phyloP scores from a whole-genome alignment of 2,888 invertebrate species.

The Lasioglossum calceatum region DNA sequence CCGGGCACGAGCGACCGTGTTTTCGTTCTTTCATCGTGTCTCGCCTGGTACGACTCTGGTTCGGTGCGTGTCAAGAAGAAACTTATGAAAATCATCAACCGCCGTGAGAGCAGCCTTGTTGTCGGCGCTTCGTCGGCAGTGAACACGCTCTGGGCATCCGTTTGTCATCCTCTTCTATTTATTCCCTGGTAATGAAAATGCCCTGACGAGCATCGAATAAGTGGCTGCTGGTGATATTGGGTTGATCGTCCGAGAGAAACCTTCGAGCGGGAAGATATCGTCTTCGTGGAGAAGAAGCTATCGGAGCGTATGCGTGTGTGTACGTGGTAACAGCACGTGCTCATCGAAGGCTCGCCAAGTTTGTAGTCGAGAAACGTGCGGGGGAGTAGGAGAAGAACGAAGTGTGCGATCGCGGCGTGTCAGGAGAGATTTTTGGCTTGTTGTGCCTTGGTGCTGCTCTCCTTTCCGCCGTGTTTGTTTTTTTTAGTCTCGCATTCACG shows the following conservation, averaged over 20 bases:
- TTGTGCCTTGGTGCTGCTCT: slow-evolving; percentile 57
- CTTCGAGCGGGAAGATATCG: slow-evolving; percentile 44
- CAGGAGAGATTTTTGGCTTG: slow-evolving; percentile 54
- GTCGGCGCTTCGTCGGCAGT: slow-evolving; percentile 69
- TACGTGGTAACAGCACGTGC: slow-evolving; percentile 59
- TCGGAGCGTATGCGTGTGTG: slow-evolving; percentile 24
- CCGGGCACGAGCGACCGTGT: slow-evolving; percentile 55
- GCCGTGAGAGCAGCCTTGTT: slow-evolving; percentile 54
- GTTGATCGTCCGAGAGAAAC: slow-evolving; percentile 33
- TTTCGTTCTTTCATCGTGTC: slow-evolving; percentile 40
- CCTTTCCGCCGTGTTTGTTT: slow-evolving; percentile 39
- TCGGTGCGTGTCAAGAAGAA: slow-evolving; percentile 57
- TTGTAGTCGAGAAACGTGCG: slow-evolving; percentile 52
- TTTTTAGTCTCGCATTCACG: slow-evolving; percentile 29
- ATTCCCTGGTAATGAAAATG: slow-evolving; percentile 48
- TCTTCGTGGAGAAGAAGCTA: slow-evolving; percentile 50
- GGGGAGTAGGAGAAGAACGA: slow-evolving; percentile 63
- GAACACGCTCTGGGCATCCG: slow-evolving; percentile 64
- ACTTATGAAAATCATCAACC: slow-evolving; percentile 52
- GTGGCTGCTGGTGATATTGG: neutral
- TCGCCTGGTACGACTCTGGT: slow-evolving; percentile 45
- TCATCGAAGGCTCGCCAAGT: slow-evolving; percentile 59
- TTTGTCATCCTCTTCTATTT: slow-evolving; percentile 11
- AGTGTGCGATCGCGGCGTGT: slow-evolving; percentile 48
- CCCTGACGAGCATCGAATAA: slow-evolving; percentile 39